Percentiles rank a stretch among this genome's conserved stretches.
Evolutionary conservation across 2,113 vertebrate species (phyloP).

Genomic region (Herpetotheres cachinnans): DNA sequence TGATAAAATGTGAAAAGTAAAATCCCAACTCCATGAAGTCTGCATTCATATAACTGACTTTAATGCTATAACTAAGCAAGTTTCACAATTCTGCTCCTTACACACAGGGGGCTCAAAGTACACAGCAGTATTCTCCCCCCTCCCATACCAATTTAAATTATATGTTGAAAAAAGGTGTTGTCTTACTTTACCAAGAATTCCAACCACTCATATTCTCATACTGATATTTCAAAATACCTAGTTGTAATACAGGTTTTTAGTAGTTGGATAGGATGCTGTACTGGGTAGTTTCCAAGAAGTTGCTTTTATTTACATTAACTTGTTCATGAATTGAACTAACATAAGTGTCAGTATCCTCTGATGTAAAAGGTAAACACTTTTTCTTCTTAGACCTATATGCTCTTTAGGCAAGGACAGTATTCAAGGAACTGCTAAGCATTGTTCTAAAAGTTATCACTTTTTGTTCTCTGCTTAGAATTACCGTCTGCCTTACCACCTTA

Average conservation of each 20-base stretch:
- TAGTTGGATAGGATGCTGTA: neutral
- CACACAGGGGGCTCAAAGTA: neutral
- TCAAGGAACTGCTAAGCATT: neutral
- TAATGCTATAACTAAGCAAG: neutral
- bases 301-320: neutral
- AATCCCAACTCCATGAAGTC: neutral
- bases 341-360: neutral
- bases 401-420: neutral
- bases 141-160: neutral
- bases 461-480: neutral
- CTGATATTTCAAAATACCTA: neutral
- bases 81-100: neutral
- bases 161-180: neutral
- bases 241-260: neutral
- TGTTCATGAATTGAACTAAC: neutral
- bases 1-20: neutral
- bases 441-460: neutral
- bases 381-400: neutral
- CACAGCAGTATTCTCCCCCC: neutral
- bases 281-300: neutral
- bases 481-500: neutral
- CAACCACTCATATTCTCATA: neutral
- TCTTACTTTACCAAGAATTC: neutral
- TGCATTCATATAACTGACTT: neutral
- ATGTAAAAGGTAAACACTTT: neutral